These are phyloP conservation scores for Platalea minor DNA, from an alignment of 2,797 vertebrate species.

Conservation along the genomic window DNA sequence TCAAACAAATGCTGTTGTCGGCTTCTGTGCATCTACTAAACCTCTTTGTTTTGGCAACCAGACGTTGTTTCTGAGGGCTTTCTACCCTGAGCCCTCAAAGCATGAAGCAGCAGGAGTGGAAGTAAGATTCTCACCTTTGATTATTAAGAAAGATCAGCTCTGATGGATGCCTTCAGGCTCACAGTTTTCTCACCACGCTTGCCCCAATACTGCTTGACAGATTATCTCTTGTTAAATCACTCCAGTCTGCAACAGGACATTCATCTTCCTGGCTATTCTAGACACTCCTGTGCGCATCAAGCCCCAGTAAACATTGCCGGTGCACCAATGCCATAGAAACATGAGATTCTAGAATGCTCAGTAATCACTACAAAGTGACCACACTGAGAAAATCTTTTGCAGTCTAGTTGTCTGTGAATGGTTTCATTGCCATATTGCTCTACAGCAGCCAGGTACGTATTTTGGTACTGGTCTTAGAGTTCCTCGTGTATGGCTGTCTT, in stretches of 20 bases:
- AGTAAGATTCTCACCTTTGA: not conserved
- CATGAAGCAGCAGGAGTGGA: not conserved
- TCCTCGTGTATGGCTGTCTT: not conserved
- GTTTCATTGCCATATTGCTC: not conserved
- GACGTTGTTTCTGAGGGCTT: not conserved
- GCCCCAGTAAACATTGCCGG: not conserved
- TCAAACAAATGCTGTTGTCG: not conserved
- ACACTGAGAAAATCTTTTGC: not conserved
- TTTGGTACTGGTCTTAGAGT: not conserved
- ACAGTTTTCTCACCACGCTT: not conserved
- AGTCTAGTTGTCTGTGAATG: not conserved
- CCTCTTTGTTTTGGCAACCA: not conserved
- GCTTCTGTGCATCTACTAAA: not conserved
- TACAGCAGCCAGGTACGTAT: not conserved
- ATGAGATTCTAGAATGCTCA: not conserved
- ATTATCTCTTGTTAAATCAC: constrained; percentile 10
- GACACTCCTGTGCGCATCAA: not conserved
- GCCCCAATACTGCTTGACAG: not conserved
- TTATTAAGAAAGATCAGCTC: not conserved
- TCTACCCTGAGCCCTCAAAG: not conserved
- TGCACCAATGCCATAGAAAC: not conserved
- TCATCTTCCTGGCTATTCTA: not conserved
- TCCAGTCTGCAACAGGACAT: not conserved
- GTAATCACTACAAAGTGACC: not conserved
- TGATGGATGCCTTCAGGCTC: constrained; percentile 19